Percentiles rank a stretch among this genome's conserved stretches.
Evolutionary conservation across 2,797 vertebrate genomes (phyloP).

Genomic region (Tokudaia tokunoshimensis): DNA sequence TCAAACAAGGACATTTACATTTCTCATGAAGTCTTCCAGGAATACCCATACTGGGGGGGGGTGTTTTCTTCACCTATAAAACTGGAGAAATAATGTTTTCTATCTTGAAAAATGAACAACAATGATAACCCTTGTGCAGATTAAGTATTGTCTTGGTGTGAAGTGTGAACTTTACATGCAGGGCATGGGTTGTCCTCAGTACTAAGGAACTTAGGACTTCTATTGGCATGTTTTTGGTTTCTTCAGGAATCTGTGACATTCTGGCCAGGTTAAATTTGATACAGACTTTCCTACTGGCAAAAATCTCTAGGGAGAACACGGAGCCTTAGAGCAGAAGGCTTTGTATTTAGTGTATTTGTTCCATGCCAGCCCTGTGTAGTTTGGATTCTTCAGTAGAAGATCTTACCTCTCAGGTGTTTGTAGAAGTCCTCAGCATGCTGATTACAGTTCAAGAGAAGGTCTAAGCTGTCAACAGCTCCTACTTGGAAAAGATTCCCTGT

Average conservation of each 20-base stretch:
- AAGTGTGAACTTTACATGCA: slow-evolving; percentile 28
- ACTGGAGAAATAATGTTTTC: neutral
- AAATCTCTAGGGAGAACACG: neutral
- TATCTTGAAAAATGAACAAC: neutral
- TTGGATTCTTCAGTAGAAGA: neutral
- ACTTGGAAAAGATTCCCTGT: neutral
- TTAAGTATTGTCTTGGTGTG: neutral
- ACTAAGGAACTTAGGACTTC: neutral
- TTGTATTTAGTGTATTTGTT: neutral
- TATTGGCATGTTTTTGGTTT: neutral
- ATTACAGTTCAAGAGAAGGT: slow-evolving; percentile 21
- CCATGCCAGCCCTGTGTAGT: neutral
- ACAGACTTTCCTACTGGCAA: neutral
- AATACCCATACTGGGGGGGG: neutral
- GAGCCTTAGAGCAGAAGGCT: neutral
- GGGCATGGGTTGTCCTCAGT: neutral
- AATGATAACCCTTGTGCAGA: neutral
- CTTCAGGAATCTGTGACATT: slow-evolving; percentile 2
- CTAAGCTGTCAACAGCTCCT: neutral
- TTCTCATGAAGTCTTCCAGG: neutral
- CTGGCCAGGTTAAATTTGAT: neutral
- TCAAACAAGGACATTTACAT: neutral
- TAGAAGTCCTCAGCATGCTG: neutral
- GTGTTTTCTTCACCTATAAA: neutral
- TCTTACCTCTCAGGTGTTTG: neutral